Evolutionary conservation across 2,797 vertebrate species (phyloP).

Genomic region (Sphenodon punctatus): DNA sequence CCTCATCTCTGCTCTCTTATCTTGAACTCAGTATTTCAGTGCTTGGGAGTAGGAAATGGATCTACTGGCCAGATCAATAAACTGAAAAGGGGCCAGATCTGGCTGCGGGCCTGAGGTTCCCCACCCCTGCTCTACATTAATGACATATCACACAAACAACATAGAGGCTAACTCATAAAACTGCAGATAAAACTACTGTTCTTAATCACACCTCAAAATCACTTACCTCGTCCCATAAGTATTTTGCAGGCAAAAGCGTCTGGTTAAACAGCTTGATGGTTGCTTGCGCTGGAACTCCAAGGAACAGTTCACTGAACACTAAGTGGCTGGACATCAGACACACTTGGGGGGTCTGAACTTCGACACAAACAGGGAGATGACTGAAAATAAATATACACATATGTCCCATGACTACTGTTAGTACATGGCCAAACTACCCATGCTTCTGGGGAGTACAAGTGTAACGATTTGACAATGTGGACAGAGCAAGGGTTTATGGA

Average conservation of each 20-base stretch:
- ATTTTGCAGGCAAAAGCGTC: slow-evolving; percentile 83
- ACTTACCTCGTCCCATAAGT: slow-evolving; percentile 85
- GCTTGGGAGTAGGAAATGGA: no score
- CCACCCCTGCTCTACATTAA: no score
- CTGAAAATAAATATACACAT: slow-evolving; percentile 76
- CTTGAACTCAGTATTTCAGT: no score
- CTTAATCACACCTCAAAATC: not conserved
- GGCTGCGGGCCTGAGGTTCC: no score
- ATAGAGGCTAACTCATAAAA: no score
- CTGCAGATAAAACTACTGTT: no score
- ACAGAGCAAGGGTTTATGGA: slow-evolving; percentile 5
- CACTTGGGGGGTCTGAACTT: slow-evolving; percentile 84
- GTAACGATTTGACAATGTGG: slow-evolving; percentile 32
- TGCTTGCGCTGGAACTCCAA: slow-evolving; percentile 77
- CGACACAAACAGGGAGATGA: slow-evolving; percentile 84
- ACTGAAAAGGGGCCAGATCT: no score
- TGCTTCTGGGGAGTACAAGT: slow-evolving; percentile 25
- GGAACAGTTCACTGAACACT: slow-evolving; percentile 80
- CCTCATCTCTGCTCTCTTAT: no score
- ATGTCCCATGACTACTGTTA: slow-evolving; percentile 42
- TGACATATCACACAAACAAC: not conserved
- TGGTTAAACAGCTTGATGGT: slow-evolving; percentile 84
- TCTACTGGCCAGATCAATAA: no score
- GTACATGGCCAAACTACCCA: slow-evolving; percentile 20
- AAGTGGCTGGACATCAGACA: slow-evolving; percentile 84